Evolutionary conservation across 1,140 invertebrate genomes (phyloP).

Genomic region (Mycetomoellerius zeteki): DNA sequence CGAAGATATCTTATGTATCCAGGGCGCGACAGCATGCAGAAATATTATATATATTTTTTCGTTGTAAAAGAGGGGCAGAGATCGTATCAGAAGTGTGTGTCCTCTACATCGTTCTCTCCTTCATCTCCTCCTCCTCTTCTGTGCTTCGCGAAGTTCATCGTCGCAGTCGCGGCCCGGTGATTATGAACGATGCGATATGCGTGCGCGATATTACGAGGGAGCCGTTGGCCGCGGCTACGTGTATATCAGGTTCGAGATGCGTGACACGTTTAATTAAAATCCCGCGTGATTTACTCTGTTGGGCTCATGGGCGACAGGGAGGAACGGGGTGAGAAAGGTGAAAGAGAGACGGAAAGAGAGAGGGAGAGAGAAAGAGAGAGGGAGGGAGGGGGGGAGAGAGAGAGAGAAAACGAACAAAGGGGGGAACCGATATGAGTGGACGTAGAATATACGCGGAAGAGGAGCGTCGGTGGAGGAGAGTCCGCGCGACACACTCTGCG

Average conservation of each 20-base stretch:
- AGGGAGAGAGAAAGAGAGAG: conserved; percentile 15
- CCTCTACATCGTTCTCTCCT: neutral
- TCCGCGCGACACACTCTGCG: conserved; percentile 76
- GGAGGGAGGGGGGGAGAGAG: neutral
- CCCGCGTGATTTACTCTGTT: conserved; percentile 82
- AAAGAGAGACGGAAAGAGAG: conserved; percentile 28
- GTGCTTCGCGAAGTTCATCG: conserved; percentile 69
- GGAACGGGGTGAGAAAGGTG: conserved; percentile 11
- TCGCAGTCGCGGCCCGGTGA: conserved; percentile 72
- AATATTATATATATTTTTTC: conserved; percentile 5
- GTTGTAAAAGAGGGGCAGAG: neutral
- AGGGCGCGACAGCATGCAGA: neutral
- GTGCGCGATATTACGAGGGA: conserved; percentile 80
- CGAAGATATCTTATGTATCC: neutral
- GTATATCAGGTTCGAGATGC: conserved; percentile 82
- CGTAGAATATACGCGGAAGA: conserved; percentile 34
- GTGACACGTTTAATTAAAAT: conserved; percentile 86
- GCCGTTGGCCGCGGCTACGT: conserved; percentile 73
- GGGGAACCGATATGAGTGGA: conserved; percentile 19
- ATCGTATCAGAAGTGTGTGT: conserved; percentile 28
- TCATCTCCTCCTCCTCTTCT: neutral
- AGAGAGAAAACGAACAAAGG: too few species aligned
- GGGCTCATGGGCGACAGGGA: conserved; percentile 14
- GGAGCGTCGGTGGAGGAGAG: conserved; percentile 53
- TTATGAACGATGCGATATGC: conserved; percentile 84